These are phyloP conservation scores for Rhopalosiphum nymphaeae DNA, from an alignment of 2,888 invertebrate species.

Conservation along the genomic window DNA sequence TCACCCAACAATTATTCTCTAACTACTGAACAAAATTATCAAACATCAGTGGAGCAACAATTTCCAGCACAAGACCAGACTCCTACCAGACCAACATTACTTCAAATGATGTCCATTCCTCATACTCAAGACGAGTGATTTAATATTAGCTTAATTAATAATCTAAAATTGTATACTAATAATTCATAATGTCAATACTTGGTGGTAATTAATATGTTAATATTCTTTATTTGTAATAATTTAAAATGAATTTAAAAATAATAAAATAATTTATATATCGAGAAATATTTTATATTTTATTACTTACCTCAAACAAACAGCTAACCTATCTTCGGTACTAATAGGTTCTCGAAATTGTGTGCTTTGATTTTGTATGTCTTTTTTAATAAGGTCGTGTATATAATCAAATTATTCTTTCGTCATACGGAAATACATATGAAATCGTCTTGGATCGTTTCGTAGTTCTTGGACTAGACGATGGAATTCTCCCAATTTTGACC, in stretches of 20 bases:
- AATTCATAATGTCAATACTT: neutral
- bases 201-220: neutral
- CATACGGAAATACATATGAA: constrained; percentile 40
- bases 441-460: constrained; percentile 50
- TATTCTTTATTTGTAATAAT: constrained; percentile 23
- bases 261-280: neutral
- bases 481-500: constrained; percentile 31
- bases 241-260: constrained; percentile 18
- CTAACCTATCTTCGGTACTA: constrained; percentile 28
- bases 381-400: constrained; percentile 40
- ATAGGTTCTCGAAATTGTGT: constrained; percentile 34
- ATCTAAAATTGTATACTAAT: constrained; percentile 21
- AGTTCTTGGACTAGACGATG: constrained; percentile 35
- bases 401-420: constrained; percentile 35
- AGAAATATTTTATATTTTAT: constrained; percentile 22
- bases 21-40: constrained; percentile 28
- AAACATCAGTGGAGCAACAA: constrained; percentile 13
- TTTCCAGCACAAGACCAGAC: constrained; percentile 32
- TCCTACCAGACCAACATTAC: constrained; percentile 39
- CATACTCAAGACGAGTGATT: neutral
- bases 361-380: constrained; percentile 34
- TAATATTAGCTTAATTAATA: constrained; percentile 19
- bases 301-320: constrained; percentile 36
- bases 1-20: neutral
- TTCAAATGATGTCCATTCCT: constrained; percentile 26